Evolutionary conservation across 2,888 invertebrate species (phyloP).

Genomic region (Meliscaeva auricollis): DNA sequence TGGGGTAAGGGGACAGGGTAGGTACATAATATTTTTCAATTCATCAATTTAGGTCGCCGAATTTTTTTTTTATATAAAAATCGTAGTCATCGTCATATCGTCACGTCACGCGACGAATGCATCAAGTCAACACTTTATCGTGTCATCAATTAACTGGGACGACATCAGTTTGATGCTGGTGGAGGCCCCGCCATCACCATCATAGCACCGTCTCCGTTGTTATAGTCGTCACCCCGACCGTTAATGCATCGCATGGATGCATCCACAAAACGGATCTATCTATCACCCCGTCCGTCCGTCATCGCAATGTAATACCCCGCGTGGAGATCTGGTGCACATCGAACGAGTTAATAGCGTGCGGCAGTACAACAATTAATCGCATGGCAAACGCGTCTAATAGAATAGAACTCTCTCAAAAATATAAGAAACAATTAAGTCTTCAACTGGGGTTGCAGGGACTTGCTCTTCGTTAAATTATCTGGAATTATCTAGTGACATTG

Average conservation of each 20-base stretch:
- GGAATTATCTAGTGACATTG: no score
- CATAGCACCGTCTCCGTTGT: background rate
- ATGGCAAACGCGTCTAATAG: slow-evolving; percentile 73
- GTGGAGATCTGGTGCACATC: slow-evolving; percentile 70
- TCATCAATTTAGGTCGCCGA: slow-evolving; percentile 71
- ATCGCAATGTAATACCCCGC: background rate
- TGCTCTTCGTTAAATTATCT: background rate
- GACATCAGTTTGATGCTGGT: slow-evolving; percentile 71
- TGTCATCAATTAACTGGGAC: slow-evolving; percentile 75
- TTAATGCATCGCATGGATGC: slow-evolving; percentile 53
- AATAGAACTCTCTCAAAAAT: slow-evolving; percentile 44
- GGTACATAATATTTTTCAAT: slow-evolving; percentile 45
- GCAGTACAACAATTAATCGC: slow-evolving; percentile 69
- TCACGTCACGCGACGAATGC: slow-evolving; percentile 74
- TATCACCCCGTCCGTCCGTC: slow-evolving; percentile 46
- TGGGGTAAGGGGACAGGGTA: background rate
- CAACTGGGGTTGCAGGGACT: background rate
- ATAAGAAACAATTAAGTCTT: background rate
- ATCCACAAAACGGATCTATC: slow-evolving; percentile 59
- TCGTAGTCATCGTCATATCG: slow-evolving; percentile 35
- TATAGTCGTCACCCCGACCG: slow-evolving; percentile 35
- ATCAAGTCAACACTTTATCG: slow-evolving; percentile 73
- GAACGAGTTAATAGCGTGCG: slow-evolving; percentile 76
- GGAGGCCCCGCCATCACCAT: slow-evolving; percentile 1
- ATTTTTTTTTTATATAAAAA: slow-evolving; percentile 35